phyloP scores from a whole-genome alignment of 2,797 vertebrate genomes.

The Tokudaia tokunoshimensis region DNA sequence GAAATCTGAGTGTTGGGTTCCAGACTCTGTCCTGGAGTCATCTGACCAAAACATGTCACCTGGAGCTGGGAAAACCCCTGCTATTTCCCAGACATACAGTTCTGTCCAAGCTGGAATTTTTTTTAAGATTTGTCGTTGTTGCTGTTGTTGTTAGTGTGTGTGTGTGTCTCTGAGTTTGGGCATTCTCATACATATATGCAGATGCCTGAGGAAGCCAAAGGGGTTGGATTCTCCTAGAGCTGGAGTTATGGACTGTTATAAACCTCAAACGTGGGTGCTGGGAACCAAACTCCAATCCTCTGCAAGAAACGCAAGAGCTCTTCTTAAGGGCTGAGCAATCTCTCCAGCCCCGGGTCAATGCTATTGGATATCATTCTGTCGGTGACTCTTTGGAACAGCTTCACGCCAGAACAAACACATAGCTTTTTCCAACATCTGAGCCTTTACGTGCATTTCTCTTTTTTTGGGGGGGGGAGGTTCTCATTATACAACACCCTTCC shows the following conservation, averaged over 20 bases:
- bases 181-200: too few relatives aligned
- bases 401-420: background rate
- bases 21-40: background rate
- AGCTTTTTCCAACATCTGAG: background rate
- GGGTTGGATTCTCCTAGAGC: background rate
- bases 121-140: background rate
- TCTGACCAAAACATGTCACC: background rate
- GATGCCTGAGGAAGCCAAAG: too few relatives aligned
- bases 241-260: background rate
- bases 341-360: background rate
- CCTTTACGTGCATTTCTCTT: background rate
- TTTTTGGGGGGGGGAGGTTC: background rate
- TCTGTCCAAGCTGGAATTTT: background rate
- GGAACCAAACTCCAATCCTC: background rate
- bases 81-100: accelerated
- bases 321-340: background rate
- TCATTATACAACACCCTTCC: background rate
- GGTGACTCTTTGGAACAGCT: background rate
- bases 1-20: background rate
- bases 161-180: background rate
- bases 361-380: background rate
- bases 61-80: accelerated
- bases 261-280: too few relatives aligned
- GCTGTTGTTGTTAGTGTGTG: background rate
- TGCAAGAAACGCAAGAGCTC: background rate